Conservation (phyloP, 2,888 invertebrate species). For the Oxyteleia sp. region DNA sequence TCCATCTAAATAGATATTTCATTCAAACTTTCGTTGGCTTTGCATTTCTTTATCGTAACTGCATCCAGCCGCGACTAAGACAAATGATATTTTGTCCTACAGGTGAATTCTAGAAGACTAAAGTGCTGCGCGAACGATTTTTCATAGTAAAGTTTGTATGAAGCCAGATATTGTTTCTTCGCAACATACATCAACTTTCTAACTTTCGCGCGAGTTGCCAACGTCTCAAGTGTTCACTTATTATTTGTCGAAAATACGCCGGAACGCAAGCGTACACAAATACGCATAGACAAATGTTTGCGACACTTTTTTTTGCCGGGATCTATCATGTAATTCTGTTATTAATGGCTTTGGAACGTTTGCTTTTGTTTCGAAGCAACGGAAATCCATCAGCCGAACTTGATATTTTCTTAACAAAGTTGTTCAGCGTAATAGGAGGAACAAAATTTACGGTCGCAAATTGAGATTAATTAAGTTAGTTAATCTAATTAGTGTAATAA, state of each 20-base stretch:
- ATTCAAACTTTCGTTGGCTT: constrained; percentile 29
- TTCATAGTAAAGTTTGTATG: constrained; percentile 56
- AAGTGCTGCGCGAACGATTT: constrained; percentile 51
- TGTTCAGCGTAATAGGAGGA: too few relatives aligned
- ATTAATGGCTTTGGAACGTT: constrained; percentile 1
- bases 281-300: constrained; percentile 27
- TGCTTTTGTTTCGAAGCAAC: background rate
- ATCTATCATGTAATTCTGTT: constrained; percentile 19
- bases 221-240: constrained; percentile 37
- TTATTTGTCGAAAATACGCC: constrained; percentile 49
- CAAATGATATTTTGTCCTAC: constrained; percentile 60
- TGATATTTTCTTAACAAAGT: too few relatives aligned
- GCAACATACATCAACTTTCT: constrained; percentile 56
- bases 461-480: too few relatives aligned
- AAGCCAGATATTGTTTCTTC: constrained; percentile 58
- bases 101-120: constrained; percentile 42
- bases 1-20: constrained; percentile 41
- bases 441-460: background rate
- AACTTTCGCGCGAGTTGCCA: constrained; percentile 58
- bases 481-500: too few relatives aligned
- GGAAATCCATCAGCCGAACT: background rate
- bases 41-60: constrained; percentile 47
- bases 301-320: constrained; percentile 12
- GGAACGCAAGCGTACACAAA: constrained; percentile 5
- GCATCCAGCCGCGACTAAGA: constrained; percentile 43